Conservation (phyloP, 2,888 invertebrate species). For the Zaprionus bogoriensis region DNA sequence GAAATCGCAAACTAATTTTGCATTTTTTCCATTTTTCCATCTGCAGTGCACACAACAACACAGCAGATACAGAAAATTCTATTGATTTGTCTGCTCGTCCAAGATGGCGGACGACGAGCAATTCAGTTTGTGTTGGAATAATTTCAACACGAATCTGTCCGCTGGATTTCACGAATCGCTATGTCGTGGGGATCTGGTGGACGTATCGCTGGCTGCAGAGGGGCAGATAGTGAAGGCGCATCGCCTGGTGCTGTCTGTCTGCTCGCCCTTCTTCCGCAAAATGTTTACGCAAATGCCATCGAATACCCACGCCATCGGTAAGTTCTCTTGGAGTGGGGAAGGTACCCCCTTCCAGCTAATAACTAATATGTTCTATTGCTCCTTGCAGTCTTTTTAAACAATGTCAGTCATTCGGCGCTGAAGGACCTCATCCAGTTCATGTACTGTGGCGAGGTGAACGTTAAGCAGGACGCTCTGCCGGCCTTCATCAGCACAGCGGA, state of each 20-base stretch:
- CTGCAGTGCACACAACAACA: conserved; percentile 29
- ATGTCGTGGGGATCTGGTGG: conserved; percentile 88
- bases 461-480: conserved; percentile 88
- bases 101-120: conserved; percentile 89
- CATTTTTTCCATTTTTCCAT: conserved; percentile 9
- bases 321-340: conserved; percentile 51
- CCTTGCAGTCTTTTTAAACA: conserved; percentile 86
- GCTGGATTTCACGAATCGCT: conserved; percentile 88
- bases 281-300: conserved; percentile 88
- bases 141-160: conserved; percentile 89
- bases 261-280: conserved; percentile 89
- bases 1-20: conserved; percentile 15
- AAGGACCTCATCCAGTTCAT: conserved; percentile 89
- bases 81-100: conserved; percentile 78
- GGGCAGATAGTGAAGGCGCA: conserved; percentile 88
- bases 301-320: conserved; percentile 88
- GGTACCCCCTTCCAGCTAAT: background rate
- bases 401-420: conserved; percentile 88
- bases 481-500: conserved; percentile 89
- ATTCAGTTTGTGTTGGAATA: conserved; percentile 90
- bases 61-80: conserved; percentile 71
- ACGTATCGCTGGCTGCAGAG: conserved; percentile 88
- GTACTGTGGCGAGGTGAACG: conserved; percentile 89
- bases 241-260: conserved; percentile 88
- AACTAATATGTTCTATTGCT: conserved; percentile 15